Evolutionary conservation across 2,888 invertebrate species (phyloP).

Genomic region (Heteropelma amictum): DNA sequence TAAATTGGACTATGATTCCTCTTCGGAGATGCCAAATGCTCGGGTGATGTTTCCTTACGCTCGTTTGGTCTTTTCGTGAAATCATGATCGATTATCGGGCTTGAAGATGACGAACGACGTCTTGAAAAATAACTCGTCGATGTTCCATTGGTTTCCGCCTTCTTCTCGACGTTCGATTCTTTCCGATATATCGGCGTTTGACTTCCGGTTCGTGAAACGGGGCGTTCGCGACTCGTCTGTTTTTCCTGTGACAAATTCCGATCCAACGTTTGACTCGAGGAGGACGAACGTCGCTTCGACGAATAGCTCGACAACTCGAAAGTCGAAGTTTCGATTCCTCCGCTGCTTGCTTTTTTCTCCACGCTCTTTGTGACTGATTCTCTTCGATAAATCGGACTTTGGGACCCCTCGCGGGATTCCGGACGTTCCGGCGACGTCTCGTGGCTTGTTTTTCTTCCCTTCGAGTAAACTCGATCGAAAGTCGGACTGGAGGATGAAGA

Average conservation of each 20-base stretch:
- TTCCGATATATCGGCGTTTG: not conserved
- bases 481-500: conserved; percentile 34
- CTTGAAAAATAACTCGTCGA: conserved; percentile 1
- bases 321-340: conserved; percentile 12
- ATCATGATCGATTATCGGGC: conserved; percentile 16
- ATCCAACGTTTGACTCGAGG: conserved; percentile 15
- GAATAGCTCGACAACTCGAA: conserved; percentile 30
- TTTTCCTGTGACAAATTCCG: not conserved
- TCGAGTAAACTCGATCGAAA: not conserved
- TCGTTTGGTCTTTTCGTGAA: not conserved
- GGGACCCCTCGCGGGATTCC: conserved; percentile 24
- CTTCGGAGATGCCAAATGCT: conserved; percentile 10
- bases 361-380: conserved; percentile 21
- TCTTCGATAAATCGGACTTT: conserved; percentile 19
- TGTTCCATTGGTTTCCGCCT: conserved; percentile 1
- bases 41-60: conserved; percentile 2
- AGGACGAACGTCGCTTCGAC: conserved; percentile 32
- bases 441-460: not conserved
- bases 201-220: not conserved
- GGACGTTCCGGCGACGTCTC: conserved; percentile 17
- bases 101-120: conserved; percentile 22
- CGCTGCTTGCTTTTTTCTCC: not conserved
- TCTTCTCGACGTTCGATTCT: not conserved
- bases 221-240: not conserved
- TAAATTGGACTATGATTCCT: conserved; percentile 27